These are phyloP conservation scores for Nannobrachium achirus DNA, from an alignment of 2,113 vertebrate species.

Conservation along the genomic window DNA sequence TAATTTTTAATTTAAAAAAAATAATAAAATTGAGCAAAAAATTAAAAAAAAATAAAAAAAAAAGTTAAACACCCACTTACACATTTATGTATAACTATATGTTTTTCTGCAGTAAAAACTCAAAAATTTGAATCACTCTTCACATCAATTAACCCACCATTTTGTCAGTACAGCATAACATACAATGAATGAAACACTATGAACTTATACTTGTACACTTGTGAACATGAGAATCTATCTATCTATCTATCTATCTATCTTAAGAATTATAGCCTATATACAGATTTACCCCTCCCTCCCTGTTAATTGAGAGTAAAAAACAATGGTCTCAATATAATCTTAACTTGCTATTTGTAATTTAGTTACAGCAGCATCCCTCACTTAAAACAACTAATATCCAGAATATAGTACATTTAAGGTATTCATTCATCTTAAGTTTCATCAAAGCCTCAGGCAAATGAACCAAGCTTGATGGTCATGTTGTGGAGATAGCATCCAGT, in stretches of 20 bases:
- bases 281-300: not conserved
- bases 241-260: no score
- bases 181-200: no score
- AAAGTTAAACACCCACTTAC: not conserved
- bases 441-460: not conserved
- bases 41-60: not conserved
- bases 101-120: no score
- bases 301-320: not conserved
- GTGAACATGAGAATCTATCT: no score
- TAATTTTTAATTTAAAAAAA: not conserved
- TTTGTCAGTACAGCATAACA: no score
- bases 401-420: not conserved
- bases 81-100: not conserved
- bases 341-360: not conserved
- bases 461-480: not conserved
- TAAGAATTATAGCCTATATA: no score
- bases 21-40: not conserved
- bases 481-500: not conserved
- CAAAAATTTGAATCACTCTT: no score
- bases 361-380: no score
- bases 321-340: not conserved
- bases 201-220: no score
- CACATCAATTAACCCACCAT: no score
- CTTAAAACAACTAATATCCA: not conserved
- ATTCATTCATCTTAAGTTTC: no score